A percentile compares a stretch with the other conserved stretches of the same genome.
phyloP scores from a whole-genome alignment of 2,113 vertebrate genomes.

The Corvus cornix region DNA sequence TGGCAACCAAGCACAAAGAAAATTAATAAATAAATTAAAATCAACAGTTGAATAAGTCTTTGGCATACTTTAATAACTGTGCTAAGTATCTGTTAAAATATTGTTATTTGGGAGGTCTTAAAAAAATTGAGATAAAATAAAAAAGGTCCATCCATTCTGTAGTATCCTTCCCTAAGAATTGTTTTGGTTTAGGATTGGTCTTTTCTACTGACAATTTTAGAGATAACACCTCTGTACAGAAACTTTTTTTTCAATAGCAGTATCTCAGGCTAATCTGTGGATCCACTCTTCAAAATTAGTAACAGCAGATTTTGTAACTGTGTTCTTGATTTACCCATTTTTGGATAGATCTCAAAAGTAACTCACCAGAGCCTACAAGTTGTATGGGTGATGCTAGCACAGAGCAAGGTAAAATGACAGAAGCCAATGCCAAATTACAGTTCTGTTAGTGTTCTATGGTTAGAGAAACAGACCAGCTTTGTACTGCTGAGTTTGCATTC shows the following conservation, averaged over 20 bases:
- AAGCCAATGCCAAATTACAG: neutral
- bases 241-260: neutral
- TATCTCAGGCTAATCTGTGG: neutral
- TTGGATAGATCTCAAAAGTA: neutral
- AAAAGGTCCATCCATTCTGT: neutral
- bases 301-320: neutral
- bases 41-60: neutral
- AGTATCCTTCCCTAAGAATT: neutral
- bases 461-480: neutral
- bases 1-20: neutral
- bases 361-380: neutral
- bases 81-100: neutral
- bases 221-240: neutral
- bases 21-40: neutral
- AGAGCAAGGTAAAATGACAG: neutral
- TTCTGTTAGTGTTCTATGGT: neutral
- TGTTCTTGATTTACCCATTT: neutral
- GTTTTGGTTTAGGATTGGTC: neutral
- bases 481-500: neutral
- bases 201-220: neutral
- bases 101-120: neutral
- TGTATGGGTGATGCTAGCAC: neutral
- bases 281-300: neutral
- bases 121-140: neutral
- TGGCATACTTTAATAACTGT: neutral